These are phyloP conservation scores for Halcyon badia DNA, from an alignment of 2,797 vertebrate genomes.

Conservation along the genomic window DNA sequence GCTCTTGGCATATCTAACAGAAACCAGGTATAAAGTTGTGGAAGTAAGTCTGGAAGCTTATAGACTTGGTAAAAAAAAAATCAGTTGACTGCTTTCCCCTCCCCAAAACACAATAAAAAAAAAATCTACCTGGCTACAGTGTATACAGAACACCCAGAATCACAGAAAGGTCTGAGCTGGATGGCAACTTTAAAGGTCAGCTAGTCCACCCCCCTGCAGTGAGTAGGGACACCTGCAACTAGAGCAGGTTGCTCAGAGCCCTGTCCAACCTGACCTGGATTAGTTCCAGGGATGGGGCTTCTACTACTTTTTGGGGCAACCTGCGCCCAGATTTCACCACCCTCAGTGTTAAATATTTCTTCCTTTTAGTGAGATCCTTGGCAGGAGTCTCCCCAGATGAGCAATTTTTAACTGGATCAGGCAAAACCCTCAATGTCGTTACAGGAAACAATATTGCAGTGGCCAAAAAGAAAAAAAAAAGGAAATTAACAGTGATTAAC, in stretches of 20 bases:
- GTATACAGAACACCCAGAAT: not conserved
- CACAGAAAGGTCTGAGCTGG: not conserved
- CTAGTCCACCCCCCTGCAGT: not conserved
- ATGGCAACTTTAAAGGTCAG: not conserved
- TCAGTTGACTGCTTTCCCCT: not conserved
- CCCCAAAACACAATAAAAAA: not conserved
- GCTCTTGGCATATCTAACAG: not conserved
- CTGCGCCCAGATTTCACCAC: not conserved
- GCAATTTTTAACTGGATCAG: slow-evolving; percentile 20
- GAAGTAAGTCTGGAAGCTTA: not conserved
- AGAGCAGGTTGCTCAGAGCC: not conserved
- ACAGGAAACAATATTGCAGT: not conserved
- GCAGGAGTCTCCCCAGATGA: not conserved
- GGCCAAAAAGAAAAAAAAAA: not conserved
- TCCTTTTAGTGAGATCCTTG: not conserved
- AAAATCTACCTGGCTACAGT: not conserved
- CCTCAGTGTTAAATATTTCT: not conserved
- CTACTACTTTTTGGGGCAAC: not conserved
- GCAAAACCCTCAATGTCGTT: slow-evolving; percentile 17
- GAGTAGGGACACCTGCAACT: not conserved
- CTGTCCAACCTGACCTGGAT: not conserved
- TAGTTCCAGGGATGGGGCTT: not conserved
- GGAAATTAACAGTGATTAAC: not conserved
- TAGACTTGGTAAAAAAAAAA: not conserved
- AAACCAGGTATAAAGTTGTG: not conserved